A percentile compares a stretch with the other conserved stretches of the same genome.
Conservation (phyloP, 2,797 vertebrate genomes). For the Selene dorsalis region DNA sequence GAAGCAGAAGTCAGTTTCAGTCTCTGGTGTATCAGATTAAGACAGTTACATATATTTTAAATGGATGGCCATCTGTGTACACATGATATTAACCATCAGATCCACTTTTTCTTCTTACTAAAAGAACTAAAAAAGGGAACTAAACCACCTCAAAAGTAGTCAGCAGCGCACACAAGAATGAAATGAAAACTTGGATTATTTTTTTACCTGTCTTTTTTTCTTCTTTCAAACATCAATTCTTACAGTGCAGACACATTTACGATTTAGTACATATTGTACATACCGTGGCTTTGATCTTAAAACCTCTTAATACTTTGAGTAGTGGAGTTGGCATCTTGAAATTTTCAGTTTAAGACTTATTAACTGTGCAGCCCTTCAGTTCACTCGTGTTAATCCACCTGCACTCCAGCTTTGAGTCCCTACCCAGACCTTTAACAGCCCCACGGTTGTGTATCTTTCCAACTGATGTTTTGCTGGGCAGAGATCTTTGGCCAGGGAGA, state of each 20-base stretch:
- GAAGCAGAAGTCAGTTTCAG: not conserved
- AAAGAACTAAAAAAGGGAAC: slow-evolving; percentile 10
- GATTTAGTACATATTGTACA: not conserved
- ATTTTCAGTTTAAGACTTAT: slow-evolving; percentile 17
- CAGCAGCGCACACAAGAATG: slow-evolving; percentile 1
- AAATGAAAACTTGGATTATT: not conserved
- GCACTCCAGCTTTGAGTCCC: not conserved
- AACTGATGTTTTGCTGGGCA: slow-evolving; percentile 29
- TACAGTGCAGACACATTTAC: slow-evolving; percentile 22
- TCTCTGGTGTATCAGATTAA: not conserved
- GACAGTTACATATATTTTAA: not conserved
- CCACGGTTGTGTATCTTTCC: slow-evolving; percentile 1
- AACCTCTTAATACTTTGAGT: not conserved
- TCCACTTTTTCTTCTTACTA: slow-evolving; percentile 45
- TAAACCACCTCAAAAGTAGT: not conserved
- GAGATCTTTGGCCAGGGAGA: slow-evolving; percentile 54
- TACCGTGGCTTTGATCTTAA: not conserved
- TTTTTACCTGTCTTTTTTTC: not conserved
- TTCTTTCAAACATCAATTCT: not conserved
- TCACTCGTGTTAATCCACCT: slow-evolving; percentile 15
- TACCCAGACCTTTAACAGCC: slow-evolving; percentile 21
- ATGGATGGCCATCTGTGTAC: not conserved
- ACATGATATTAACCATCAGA: slow-evolving; percentile 29
- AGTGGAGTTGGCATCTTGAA: slow-evolving; percentile 1
- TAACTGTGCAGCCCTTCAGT: slow-evolving; percentile 6